Base-by-base conservation (phyloP, 2,888 invertebrate species). In the Thymelicus acteon region DNA sequence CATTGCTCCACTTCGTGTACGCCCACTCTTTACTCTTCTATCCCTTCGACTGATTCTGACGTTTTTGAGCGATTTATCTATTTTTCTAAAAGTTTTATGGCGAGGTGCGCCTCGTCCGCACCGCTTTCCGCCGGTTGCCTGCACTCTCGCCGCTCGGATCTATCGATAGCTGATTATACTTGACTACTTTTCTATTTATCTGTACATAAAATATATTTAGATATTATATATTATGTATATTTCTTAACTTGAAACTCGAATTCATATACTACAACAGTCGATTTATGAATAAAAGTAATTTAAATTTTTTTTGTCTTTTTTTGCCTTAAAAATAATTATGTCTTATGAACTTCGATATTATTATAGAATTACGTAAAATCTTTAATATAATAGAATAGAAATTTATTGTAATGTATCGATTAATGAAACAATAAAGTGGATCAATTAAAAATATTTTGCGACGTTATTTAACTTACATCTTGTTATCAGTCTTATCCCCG, bases 181-280 rank as follows among this genome's bases (percentile, higher is more conserved):
- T 90, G 91, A 90, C 91, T 92, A 93, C 92, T 93, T 93, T 93
- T 93, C 92, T 92, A 93, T 92, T 92, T 89, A 87, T 93, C 93
- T 93, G 92, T 93, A 93, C 89, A 94, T 92, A 93, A 92, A 91
- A 91, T 93, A 93, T 93, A 93, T 93, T 93, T 93, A 93, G 92
- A 93, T 92, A 93, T 91, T 90, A 91, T 90, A 91, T 92, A 93
- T 89, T 91, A 92, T 92, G 92, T 93, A 93, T 92, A 93, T 92
- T 93, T 92, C 92, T 90, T 91, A 89, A 91, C 91, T 92, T 91
- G 87, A 88, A 93, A 91, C 89, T 93, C 87, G 90, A 91, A 92
- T 93, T 92, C 92, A 91, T 92, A 91, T 92, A 93, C 89, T 91
- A 89, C 88, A 87, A 91, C 92, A 91, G 92, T 93, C 93, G 93